These are phyloP conservation scores for Chrysolina americana DNA, from an alignment of 2,888 invertebrate species.

Conservation along the genomic window DNA sequence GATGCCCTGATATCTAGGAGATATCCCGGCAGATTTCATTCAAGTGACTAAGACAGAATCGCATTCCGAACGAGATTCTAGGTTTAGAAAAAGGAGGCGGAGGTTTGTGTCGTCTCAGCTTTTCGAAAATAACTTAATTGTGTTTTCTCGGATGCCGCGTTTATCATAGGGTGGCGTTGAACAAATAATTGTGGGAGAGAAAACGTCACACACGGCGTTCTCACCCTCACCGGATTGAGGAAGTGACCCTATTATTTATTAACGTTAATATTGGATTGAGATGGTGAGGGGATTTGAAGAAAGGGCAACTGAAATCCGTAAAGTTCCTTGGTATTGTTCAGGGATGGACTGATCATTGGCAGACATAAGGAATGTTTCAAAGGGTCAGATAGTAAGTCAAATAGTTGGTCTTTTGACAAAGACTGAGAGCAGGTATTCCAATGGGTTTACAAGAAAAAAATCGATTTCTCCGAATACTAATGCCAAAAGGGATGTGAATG, in stretches of 20 bases:
- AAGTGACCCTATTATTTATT: constrained; percentile 10
- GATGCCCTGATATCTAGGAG: background rate
- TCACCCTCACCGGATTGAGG: constrained; percentile 11
- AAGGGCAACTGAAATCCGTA: background rate
- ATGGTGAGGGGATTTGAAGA: background rate
- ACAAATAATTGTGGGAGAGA: constrained; percentile 14
- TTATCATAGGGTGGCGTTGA: constrained; percentile 16
- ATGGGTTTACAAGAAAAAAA: too few species aligned
- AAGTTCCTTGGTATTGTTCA: background rate
- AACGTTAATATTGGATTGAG: background rate
- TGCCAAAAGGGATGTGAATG: too few species aligned
- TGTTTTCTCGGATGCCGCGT: background rate
- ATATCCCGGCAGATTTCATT: constrained; percentile 5
- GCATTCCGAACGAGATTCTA: background rate
- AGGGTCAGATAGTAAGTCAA: too few species aligned
- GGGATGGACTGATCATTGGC: too few species aligned
- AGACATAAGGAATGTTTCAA: background rate
- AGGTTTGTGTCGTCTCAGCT: constrained; percentile 7
- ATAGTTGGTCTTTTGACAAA: too few species aligned
- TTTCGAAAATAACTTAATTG: background rate
- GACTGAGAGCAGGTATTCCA: too few species aligned
- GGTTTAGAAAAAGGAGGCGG: constrained; percentile 11
- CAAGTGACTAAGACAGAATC: constrained; percentile 3
- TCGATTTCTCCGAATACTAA: too few species aligned
- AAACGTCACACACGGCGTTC: background rate